Conservation (phyloP, 1,140 invertebrate genomes). For the Trachelipus rathkii region DNA sequence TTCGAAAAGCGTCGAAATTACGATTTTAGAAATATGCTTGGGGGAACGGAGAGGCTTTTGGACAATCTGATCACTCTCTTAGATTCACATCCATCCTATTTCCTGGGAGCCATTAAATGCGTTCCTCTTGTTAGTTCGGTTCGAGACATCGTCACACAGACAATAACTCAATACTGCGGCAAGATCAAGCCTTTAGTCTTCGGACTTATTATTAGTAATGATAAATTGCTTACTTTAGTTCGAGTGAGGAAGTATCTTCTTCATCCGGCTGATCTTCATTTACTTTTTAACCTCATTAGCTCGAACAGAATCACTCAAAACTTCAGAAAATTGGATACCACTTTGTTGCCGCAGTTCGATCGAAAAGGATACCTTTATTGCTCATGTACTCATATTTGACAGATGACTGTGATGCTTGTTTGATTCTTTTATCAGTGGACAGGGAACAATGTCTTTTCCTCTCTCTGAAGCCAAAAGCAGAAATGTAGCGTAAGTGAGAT, state of each 20-base stretch:
- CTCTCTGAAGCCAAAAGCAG: conserved; percentile 88
- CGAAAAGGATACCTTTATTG: conserved; percentile 82
- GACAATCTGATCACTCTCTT: conserved; percentile 82
- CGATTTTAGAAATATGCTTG: conserved; percentile 77
- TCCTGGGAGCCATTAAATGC: conserved; percentile 78
- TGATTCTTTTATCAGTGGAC: conserved; percentile 79
- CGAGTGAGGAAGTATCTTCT: conserved; percentile 93
- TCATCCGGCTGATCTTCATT: conserved; percentile 86
- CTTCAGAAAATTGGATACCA: conserved; percentile 94
- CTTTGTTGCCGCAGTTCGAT: conserved; percentile 91
- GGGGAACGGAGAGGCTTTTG: conserved; percentile 86
- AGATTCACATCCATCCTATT: conserved; percentile 79
- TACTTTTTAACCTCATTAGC: conserved; percentile 88
- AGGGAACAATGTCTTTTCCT: conserved; percentile 80
- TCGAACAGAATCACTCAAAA: conserved; percentile 90
- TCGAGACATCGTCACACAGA: conserved; percentile 78
- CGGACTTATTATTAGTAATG: conserved; percentile 85
- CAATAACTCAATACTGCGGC: conserved; percentile 75
- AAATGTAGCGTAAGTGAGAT: conserved; percentile 53
- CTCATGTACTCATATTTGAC: conserved; percentile 90
- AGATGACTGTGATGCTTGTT: conserved; percentile 86
- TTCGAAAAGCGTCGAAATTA: conserved; percentile 83
- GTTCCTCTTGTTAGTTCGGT: conserved; percentile 72
- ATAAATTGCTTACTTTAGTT: conserved; percentile 83
- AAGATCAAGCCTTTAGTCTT: conserved; percentile 82